phyloP scores from a whole-genome alignment of 2,797 vertebrate species.

The Gymnoscopelus microlampas region DNA sequence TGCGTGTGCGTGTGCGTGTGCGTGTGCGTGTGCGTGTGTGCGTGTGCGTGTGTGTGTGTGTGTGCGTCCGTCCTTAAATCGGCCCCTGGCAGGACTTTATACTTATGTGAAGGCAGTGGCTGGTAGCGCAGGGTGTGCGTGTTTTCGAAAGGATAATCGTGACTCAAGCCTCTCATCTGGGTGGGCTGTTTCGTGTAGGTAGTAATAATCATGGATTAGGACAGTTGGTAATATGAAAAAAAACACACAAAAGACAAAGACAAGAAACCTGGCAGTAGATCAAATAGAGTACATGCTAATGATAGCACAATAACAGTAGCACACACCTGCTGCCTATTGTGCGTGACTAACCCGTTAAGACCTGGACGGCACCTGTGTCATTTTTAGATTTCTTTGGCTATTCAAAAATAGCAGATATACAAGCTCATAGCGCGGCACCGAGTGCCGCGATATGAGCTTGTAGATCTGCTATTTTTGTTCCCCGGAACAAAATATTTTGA shows the following conservation, averaged over 20 bases:
- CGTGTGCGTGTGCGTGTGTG: too few relatives aligned
- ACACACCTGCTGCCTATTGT: conserved; percentile 38
- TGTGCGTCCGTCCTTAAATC: too few relatives aligned
- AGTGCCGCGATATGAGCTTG: too few relatives aligned
- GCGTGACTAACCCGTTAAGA: conserved; percentile 21
- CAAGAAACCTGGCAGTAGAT: conserved; percentile 36
- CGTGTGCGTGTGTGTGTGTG: not conserved
- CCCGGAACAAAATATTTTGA: too few relatives aligned
- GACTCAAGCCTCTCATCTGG: conserved; percentile 59
- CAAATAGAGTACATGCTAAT: conserved; percentile 54
- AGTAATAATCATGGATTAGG: conserved; percentile 69
- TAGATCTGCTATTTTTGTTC: too few relatives aligned
- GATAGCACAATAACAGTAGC: conserved; percentile 46
- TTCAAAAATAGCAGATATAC: too few relatives aligned
- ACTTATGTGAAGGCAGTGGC: conserved; percentile 27
- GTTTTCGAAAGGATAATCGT: conserved; percentile 60
- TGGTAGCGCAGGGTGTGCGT: conserved; percentile 35
- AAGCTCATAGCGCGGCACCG: too few relatives aligned
- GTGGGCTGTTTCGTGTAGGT: conserved; percentile 53
- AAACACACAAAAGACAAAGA: conserved; percentile 37
- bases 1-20: too few relatives aligned
- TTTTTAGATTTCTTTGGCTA: too few relatives aligned
- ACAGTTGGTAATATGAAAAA: conserved; percentile 25
- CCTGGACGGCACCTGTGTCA: too few relatives aligned
- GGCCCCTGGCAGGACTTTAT: conserved; percentile 2